Base-by-base conservation (phyloP, 1,140 invertebrate species). In the Bombus vancouverensis region DNA sequence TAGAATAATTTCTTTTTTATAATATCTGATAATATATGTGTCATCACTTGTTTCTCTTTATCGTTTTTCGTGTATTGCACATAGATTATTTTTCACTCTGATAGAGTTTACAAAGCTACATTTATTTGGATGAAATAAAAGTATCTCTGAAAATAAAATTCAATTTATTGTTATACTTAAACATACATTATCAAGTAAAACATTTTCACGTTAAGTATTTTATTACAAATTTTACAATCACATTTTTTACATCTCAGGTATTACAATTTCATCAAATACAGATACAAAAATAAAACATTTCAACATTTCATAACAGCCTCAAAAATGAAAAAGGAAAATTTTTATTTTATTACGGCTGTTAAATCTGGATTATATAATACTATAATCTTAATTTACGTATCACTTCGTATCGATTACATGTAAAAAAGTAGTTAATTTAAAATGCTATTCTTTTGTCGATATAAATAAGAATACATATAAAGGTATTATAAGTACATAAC, bases 381-480 rank as follows among this genome's bases (percentile, higher is more conserved):
- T 66, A 70, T n/a, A 28, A 47, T 32, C 15, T 5, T 42, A 62
- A 25, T 57, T 25, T 6, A 28, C 12, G 13, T 42, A 65, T 34
- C 12, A 15, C n/a, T n/a, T 66, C 22, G 13, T 42, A 65, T 15
- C 12, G 13, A 22, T 39, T 66, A 53, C 32, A 10, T 47, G 53
- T 66, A 15, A 44, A 37, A 37, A 47, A 22, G 22, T 68, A 57
- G 18, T 9, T 5, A 25, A 5, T 59, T 59, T 28, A 44, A 59
- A 57, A 81, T 74, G 73, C 22, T 32, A 15, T 78, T 10, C 62
- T n/a, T 42, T n/a, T 37, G 59, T 81, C 71, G 34, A 74, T 44
- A 32, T 44, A 6, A 42, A 34, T 85, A 59, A 70, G n/a, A 75
- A 39, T 68, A 53, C 18, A 53, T 65, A 70, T 8, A 13, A 59